Evolutionary conservation across 92 coral and sea anemone species (phyloP).

Genomic region (Palythoa heliodiscus): DNA sequence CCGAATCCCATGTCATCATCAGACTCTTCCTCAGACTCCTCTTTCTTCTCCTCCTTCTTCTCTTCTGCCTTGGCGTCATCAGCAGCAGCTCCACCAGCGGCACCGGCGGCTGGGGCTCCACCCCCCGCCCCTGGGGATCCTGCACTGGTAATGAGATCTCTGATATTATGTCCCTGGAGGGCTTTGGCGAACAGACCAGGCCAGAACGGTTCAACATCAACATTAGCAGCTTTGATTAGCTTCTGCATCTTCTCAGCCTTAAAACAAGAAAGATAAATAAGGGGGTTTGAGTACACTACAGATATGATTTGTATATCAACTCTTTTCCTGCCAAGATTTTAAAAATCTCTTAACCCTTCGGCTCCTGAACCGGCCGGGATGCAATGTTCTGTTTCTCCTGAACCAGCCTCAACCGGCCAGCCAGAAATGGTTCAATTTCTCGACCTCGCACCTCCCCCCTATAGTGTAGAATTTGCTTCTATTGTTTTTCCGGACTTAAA

Average conservation of each 20-base stretch:
- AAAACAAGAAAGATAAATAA: neutral
- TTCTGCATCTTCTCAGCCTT: conserved; percentile 93
- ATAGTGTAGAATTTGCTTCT: no score
- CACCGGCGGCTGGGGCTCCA: conserved; percentile 69
- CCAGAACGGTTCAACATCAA: conserved; percentile 97
- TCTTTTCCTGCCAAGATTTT: no score
- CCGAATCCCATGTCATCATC: conserved; percentile 99
- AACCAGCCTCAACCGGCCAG: no score
- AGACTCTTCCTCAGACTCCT: conserved; percentile 66
- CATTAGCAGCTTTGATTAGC: conserved; percentile 90
- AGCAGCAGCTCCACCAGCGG: conserved; percentile 47
- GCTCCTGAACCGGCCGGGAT: no score
- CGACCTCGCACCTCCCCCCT: no score
- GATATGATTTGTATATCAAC: no score
- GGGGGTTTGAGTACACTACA: neutral
- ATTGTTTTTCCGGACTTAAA: no score
- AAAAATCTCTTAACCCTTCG: no score
- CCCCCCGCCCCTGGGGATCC: conserved; percentile 98
- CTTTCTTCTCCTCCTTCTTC: conserved; percentile 84
- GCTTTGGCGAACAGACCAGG: conserved; percentile 99
- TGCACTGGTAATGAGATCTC: conserved; percentile 83
- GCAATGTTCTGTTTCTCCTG: no score
- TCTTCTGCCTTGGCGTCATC: conserved; percentile 54
- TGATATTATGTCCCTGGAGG: conserved; percentile 89
- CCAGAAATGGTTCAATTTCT: no score